phyloP scores from a whole-genome alignment of 2,888 invertebrate species.

The Gastrophysa polygoni region DNA sequence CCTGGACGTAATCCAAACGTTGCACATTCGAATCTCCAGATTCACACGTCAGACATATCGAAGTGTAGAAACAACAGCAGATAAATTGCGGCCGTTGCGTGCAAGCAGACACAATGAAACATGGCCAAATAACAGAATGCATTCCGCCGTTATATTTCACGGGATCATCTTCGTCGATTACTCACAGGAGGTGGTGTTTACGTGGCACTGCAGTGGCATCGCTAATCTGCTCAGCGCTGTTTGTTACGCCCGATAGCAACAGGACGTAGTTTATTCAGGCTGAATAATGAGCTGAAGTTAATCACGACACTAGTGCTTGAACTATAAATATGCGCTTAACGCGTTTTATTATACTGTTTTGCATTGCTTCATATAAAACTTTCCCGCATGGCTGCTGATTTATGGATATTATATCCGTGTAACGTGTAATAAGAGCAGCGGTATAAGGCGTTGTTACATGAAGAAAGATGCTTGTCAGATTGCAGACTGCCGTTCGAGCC shows the following conservation, averaged over 20 bases:
- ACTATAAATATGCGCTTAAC: conserved; percentile 57
- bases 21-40: neutral
- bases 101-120: conserved; percentile 16
- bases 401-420: conserved; percentile 53
- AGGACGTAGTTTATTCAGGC: conserved; percentile 51
- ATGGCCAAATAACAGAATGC: conserved; percentile 17
- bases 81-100: conserved; percentile 7
- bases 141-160: conserved; percentile 15
- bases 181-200: conserved; percentile 34
- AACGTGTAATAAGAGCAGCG: conserved; percentile 55
- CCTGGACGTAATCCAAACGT: neutral
- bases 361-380: conserved; percentile 56
- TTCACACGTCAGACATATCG: neutral
- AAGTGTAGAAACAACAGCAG: neutral
- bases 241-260: conserved; percentile 49
- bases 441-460: conserved; percentile 51
- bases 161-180: conserved; percentile 33
- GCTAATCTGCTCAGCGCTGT: conserved; percentile 42
- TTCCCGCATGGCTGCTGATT: conserved; percentile 56
- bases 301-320: conserved; percentile 55
- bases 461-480: conserved; percentile 51
- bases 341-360: conserved; percentile 56
- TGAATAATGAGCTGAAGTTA: conserved; percentile 56
- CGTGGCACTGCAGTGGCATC: conserved; percentile 36
- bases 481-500: conserved; percentile 38